Evolutionary conservation across 1,140 invertebrate genomes (phyloP).

Genomic region (Drosophila kikkawai): DNA sequence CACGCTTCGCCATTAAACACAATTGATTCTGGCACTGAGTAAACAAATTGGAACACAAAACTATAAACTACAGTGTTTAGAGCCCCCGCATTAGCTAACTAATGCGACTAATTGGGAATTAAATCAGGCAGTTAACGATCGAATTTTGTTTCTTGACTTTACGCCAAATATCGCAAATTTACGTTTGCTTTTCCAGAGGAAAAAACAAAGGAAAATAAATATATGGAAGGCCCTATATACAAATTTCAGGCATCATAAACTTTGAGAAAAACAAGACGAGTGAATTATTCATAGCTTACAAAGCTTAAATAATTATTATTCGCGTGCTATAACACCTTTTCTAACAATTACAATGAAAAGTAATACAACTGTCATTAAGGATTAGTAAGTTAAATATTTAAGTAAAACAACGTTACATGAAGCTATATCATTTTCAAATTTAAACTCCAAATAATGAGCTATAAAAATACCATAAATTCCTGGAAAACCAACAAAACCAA

Average conservation of each 20-base stretch:
- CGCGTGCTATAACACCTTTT: not conserved
- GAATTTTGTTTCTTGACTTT: constrained; percentile 25
- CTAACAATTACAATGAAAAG: not conserved
- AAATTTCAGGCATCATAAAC: constrained; percentile 18
- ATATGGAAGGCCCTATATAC: not conserved
- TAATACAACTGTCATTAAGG: not conserved
- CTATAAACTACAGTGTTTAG: constrained; percentile 25
- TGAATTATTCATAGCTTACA: constrained; percentile 1
- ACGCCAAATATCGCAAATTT: constrained; percentile 27
- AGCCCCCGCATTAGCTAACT: constrained; percentile 32
- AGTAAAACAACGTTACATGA: not conserved
- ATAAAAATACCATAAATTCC: constrained; percentile 26
- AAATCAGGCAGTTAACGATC: constrained; percentile 54
- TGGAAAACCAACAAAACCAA: not conserved
- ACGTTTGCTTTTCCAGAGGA: constrained; percentile 10
- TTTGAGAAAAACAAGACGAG: constrained; percentile 5
- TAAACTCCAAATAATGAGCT: constrained; percentile 7
- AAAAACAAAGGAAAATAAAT: constrained; percentile 31
- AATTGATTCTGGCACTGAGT: constrained; percentile 66
- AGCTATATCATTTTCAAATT: not conserved
- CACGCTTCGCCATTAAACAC: constrained; percentile 67
- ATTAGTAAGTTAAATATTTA: not conserved
- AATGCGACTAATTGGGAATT: constrained; percentile 66
- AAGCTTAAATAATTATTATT: not conserved
- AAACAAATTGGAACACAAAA: constrained; percentile 40